phyloP scores from a whole-genome alignment of 2,888 invertebrate species.

The Halictus ligatus region DNA sequence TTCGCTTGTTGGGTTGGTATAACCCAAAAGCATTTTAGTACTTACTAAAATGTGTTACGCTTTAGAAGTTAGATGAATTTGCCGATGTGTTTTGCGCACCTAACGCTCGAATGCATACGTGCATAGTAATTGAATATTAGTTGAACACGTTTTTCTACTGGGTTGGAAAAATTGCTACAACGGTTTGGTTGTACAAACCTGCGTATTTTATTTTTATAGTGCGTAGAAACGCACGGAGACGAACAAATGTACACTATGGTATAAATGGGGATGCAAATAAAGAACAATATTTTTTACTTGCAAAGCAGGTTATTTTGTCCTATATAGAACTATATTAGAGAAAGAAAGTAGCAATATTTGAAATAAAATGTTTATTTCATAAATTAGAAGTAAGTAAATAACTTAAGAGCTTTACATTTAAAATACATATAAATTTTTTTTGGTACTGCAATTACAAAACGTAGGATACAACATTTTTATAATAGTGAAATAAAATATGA shows the following conservation, averaged over 20 bases:
- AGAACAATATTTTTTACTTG: constrained; percentile 62
- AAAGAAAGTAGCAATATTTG: not conserved
- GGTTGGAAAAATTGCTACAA: constrained; percentile 28
- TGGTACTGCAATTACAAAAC: constrained; percentile 17
- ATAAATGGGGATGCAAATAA: constrained; percentile 57
- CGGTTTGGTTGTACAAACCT: constrained; percentile 49
- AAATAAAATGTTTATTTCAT: constrained; percentile 32
- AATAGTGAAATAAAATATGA: constrained; percentile 24
- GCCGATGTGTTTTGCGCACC: constrained; percentile 34
- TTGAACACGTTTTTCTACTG: constrained; percentile 35
- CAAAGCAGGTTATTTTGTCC: constrained; percentile 19
- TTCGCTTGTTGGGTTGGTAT: constrained; percentile 49
- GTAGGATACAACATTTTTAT: not conserved
- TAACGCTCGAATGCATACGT: constrained; percentile 34
- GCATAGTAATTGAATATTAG: constrained; percentile 33
- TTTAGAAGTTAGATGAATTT: constrained; percentile 55
- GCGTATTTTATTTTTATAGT: constrained; percentile 65
- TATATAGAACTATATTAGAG: not conserved
- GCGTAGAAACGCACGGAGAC: constrained; percentile 21
- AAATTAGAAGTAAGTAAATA: constrained; percentile 45
- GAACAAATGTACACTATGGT: constrained; percentile 60
- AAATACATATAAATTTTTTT: constrained; percentile 23
- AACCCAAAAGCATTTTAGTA: constrained; percentile 38
- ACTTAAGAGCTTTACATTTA: constrained; percentile 55
- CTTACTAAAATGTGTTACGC: constrained; percentile 48